phyloP scores from a whole-genome alignment of 2,113 vertebrate genomes.

The Peromyscus maniculatus region DNA sequence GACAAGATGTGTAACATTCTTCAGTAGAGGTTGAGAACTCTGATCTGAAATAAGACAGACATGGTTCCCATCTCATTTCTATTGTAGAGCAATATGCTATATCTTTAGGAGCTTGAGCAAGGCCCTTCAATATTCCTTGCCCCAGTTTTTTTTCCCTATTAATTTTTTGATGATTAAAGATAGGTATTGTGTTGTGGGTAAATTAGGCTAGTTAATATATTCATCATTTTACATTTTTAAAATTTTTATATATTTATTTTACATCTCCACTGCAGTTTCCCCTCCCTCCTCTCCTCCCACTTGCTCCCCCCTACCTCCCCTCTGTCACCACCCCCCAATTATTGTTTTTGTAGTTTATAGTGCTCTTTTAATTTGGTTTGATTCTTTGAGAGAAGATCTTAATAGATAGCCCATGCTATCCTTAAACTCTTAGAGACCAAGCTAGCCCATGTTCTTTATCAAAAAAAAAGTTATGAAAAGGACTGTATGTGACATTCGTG shows the following conservation, averaged over 20 bases:
- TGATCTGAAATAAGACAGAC: background rate
- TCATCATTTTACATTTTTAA: background rate
- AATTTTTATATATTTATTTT: background rate
- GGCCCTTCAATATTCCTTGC: background rate
- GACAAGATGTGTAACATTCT: background rate
- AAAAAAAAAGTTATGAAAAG: background rate
- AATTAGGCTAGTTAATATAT: no score
- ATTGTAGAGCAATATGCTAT: background rate
- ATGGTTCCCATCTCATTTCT: background rate
- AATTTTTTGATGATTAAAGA: background rate
- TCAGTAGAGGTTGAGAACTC: background rate
- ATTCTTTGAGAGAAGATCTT: background rate
- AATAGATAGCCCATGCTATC: background rate
- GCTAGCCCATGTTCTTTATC: background rate
- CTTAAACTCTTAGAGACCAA: background rate
- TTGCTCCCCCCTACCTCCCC: background rate
- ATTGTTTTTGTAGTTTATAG: background rate
- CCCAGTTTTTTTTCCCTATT: background rate
- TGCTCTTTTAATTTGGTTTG: background rate
- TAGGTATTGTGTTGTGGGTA: background rate
- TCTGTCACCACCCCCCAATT: background rate
- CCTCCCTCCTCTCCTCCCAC: background rate
- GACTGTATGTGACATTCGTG: background rate
- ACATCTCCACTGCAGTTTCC: background rate
- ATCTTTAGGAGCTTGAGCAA: background rate